phyloP scores from a whole-genome alignment of 1,140 invertebrate species.

The Dysdera silvatica region DNA sequence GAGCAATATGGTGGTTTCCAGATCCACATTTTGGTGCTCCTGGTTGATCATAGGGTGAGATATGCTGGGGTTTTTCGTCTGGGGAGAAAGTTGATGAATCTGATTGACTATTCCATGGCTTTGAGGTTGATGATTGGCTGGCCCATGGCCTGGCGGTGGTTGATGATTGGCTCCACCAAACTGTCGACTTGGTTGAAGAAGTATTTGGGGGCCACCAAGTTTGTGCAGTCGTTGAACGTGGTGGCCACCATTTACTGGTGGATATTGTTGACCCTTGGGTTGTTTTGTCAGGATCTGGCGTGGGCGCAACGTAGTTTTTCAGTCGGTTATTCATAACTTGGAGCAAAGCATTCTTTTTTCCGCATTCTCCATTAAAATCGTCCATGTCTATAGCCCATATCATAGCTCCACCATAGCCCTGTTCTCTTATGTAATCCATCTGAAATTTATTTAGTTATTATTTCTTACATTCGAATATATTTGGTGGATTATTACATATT shows the following conservation, averaged over 20 bases:
- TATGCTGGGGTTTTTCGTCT: conserved; percentile 13
- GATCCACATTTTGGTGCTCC: conserved; percentile 14
- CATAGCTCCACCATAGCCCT: conserved; percentile 44
- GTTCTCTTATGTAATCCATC: conserved; percentile 39
- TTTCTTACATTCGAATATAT: too few species aligned
- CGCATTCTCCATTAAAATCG: conserved; percentile 37
- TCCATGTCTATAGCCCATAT: conserved; percentile 46
- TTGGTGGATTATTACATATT: too few species aligned
- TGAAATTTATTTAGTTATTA: too few species aligned
- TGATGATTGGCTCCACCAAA: conserved; percentile 11
- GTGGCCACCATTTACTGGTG: conserved; percentile 31
- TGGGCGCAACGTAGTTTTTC: conserved; percentile 63
- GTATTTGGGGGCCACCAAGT: conserved; percentile 19
- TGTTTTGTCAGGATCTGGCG: conserved; percentile 24
- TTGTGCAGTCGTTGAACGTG: conserved; percentile 14
- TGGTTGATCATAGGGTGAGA: conserved; percentile 10
- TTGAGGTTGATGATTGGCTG: neutral
- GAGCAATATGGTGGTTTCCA: conserved; percentile 5
- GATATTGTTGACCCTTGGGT: conserved; percentile 18
- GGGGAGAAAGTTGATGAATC: neutral
- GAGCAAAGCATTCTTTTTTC: conserved; percentile 35
- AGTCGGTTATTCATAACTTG: conserved; percentile 65
- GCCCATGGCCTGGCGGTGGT: conserved; percentile 8
- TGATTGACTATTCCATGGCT: neutral
- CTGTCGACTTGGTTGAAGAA: conserved; percentile 2